These are phyloP conservation scores for Amphipoea oculea DNA, from an alignment of 2,888 invertebrate species.

Conservation along the genomic window DNA sequence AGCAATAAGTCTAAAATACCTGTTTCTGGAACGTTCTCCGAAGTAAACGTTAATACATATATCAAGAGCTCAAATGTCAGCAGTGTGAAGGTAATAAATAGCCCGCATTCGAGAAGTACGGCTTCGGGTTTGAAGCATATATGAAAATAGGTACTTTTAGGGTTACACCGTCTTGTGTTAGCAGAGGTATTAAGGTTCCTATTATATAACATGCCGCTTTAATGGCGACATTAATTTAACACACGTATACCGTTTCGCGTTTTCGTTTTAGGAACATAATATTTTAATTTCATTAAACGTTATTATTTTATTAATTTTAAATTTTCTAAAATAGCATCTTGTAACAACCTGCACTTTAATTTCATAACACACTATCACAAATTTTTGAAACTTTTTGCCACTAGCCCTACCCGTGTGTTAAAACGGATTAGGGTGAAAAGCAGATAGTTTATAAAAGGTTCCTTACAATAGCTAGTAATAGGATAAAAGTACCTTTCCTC, in stretches of 20 bases:
- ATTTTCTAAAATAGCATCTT: no score
- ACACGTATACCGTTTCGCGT: not conserved
- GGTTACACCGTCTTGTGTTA: not conserved
- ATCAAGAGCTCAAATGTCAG: slow-evolving; percentile 9
- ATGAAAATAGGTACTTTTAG: not conserved
- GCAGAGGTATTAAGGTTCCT: no score
- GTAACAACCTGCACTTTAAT: no score
- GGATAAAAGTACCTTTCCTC: not conserved
- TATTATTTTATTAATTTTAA: not conserved
- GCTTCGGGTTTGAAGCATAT: not conserved
- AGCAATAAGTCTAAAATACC: slow-evolving; percentile 9
- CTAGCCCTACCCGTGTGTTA: no score
- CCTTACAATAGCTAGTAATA: not conserved
- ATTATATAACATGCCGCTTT: not conserved
- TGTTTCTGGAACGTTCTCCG: slow-evolving; percentile 4
- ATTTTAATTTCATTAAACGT: not conserved
- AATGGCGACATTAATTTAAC: not conserved
- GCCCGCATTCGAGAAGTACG: not conserved
- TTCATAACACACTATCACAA: no score
- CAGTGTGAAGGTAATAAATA: slow-evolving; percentile 8
- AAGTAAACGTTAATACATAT: slow-evolving; percentile 3
- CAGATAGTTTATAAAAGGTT: no score
- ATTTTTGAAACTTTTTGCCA: no score
- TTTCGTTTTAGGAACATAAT: not conserved
- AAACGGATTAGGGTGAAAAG: no score